phyloP scores from a whole-genome alignment of 2,888 invertebrate genomes.

The Rhagonycha fulva region DNA sequence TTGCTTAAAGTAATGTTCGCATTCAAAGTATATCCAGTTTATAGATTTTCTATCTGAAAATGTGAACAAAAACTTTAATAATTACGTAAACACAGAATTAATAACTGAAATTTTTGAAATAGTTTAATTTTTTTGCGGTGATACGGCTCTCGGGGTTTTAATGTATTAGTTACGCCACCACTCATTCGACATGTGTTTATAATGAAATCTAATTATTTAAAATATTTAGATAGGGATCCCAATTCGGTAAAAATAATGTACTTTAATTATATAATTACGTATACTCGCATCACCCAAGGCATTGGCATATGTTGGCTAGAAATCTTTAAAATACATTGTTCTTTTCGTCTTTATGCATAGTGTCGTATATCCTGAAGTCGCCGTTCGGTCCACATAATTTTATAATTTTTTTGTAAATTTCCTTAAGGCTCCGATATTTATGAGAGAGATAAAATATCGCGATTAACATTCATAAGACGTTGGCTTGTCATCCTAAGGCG shows the following conservation, averaged over 20 bases:
- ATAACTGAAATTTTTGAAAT: not conserved
- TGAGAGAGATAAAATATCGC: constrained; percentile 30
- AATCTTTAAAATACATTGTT: constrained; percentile 14
- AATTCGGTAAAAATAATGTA: constrained; percentile 45
- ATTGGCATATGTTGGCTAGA: constrained; percentile 20
- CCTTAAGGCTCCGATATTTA: constrained; percentile 27
- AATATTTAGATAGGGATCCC: constrained; percentile 43
- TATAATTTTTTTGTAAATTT: constrained; percentile 11
- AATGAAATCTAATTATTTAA: constrained; percentile 45
- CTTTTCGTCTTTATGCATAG: constrained; percentile 7
- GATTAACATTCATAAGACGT: constrained; percentile 32
- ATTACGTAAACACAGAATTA: not conserved
- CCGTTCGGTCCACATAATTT: constrained; percentile 16
- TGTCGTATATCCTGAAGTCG: not conserved
- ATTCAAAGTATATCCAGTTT: not conserved
- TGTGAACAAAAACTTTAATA: not conserved
- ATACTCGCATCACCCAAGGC: constrained; percentile 33
- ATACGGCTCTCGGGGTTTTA: not conserved
- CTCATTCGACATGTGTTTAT: constrained; percentile 41
- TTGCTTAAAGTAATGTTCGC: not conserved
- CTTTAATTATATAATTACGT: constrained; percentile 52
- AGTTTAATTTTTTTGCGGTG: not conserved
- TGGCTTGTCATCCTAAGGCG: constrained; percentile 31
- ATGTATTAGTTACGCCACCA: constrained; percentile 19
- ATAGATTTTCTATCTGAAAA: not conserved